Evolutionary conservation across 2,113 vertebrate genomes (phyloP).

Genomic region (Carlito syrichta): DNA sequence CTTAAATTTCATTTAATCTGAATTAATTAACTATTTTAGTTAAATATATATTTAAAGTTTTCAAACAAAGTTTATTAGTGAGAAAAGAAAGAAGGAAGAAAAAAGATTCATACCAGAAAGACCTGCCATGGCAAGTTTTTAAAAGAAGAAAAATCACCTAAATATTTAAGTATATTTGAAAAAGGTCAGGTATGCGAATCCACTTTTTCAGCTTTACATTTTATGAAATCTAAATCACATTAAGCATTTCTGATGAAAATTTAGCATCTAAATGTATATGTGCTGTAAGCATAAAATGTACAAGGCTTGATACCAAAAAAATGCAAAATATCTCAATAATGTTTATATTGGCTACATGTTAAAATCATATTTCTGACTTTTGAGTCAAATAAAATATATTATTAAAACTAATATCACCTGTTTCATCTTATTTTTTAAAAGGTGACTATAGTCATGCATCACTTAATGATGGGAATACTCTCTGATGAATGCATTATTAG

Average conservation of each 20-base stretch:
- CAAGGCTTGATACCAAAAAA: neutral
- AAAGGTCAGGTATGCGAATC: neutral
- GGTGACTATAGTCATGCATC: neutral
- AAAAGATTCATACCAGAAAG: too few species aligned
- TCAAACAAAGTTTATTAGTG: too few species aligned
- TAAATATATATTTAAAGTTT: neutral
- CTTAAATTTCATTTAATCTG: neutral
- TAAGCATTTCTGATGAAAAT: neutral
- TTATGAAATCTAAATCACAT: conserved; percentile 30
- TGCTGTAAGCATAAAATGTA: neutral
- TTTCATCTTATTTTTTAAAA: neutral
- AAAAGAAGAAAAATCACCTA: too few species aligned
- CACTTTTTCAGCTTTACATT: neutral
- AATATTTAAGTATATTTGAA: neutral
- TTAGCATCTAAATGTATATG: neutral
- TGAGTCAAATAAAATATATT: neutral
- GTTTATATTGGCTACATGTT: neutral
- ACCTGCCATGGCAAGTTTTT: too few species aligned
- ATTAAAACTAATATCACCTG: neutral
- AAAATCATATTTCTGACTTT: conserved; percentile 1
- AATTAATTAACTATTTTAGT: neutral
- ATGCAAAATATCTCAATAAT: neutral
- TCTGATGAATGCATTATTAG: neutral
- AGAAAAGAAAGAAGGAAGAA: too few species aligned
- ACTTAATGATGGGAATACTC: neutral